A percentile compares a stretch with the other conserved stretches of the same genome.
phyloP scores from a whole-genome alignment of 2,113 vertebrate species.

The Mesitornis unicolor region DNA sequence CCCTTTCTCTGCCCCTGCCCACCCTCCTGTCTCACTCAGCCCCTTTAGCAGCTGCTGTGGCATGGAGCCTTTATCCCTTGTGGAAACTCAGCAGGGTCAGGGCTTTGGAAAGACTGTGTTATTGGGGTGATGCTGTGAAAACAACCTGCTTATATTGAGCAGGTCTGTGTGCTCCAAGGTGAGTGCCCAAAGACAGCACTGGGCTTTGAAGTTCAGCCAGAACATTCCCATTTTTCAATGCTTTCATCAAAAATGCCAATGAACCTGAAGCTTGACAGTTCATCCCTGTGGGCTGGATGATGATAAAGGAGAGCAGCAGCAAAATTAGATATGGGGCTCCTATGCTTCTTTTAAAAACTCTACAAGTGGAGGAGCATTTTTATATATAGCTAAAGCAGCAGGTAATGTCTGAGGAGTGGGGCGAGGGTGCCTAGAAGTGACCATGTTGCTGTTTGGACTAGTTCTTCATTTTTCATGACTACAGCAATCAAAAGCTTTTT shows the following conservation, averaged over 20 bases:
- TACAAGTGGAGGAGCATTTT: rapidly evolving
- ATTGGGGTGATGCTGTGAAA: neutral
- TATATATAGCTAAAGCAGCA: neutral
- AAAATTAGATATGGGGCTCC: neutral
- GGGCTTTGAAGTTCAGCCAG: neutral
- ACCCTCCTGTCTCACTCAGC: neutral
- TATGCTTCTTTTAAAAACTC: neutral
- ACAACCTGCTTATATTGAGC: neutral
- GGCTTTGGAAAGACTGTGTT: neutral
- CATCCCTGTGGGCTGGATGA: neutral
- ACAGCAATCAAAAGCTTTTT: neutral
- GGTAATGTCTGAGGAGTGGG: no score
- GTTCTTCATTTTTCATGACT: neutral
- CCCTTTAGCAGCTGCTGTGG: neutral
- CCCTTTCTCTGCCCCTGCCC: neutral
- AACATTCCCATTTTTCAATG: neutral
- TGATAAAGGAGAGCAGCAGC: neutral
- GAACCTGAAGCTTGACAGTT: neutral
- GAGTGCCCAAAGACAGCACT: neutral
- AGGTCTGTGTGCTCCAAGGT: neutral
- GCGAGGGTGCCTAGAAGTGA: neutral
- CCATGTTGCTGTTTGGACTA: neutral
- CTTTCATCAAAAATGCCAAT: neutral
- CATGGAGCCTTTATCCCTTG: neutral
- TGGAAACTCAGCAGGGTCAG: neutral